phyloP scores from a whole-genome alignment of 1,140 invertebrate species.

The Leucophenga varia region DNA sequence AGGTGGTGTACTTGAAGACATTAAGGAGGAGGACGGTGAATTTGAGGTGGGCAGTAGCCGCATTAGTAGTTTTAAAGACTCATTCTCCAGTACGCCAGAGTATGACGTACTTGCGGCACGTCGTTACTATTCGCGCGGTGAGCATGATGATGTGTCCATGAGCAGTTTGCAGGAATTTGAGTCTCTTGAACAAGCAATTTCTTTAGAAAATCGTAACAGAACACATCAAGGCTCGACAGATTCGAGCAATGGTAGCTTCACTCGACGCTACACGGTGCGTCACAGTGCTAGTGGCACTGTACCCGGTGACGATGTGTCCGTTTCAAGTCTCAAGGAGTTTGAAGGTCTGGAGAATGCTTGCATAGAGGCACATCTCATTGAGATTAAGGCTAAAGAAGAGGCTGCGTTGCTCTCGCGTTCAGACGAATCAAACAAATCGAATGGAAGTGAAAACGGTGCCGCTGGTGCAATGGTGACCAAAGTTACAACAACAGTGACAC shows the following conservation, averaged over 20 bases:
- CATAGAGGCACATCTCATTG: conserved; percentile 77
- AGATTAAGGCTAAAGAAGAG: conserved; percentile 81
- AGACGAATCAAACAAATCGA: conserved; percentile 62
- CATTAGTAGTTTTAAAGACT: conserved; percentile 77
- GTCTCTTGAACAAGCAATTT: conserved; percentile 79
- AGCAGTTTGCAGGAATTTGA: conserved; percentile 94
- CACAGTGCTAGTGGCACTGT: conserved; percentile 58
- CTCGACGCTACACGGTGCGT: conserved; percentile 65
- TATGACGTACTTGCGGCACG: conserved; percentile 79
- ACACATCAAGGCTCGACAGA: conserved; percentile 71
- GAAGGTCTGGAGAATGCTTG: conserved; percentile 89
- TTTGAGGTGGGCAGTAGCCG: conserved; percentile 77
- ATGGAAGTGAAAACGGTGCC: conserved; percentile 57
- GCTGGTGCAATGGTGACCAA: conserved; percentile 31
- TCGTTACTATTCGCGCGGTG: conserved; percentile 78
- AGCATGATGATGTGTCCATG: conserved; percentile 88
- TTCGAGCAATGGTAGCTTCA: conserved; percentile 75
- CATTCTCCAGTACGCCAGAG: conserved; percentile 77
- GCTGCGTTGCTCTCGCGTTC: conserved; percentile 72
- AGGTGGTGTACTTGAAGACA: conserved; percentile 81
- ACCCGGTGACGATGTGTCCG: conserved; percentile 85
- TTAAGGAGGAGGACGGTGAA: conserved; percentile 87
- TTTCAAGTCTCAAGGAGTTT: conserved; percentile 93
- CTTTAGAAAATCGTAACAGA: conserved; percentile 65
- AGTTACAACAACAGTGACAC: conserved; percentile 52